Percentiles rank a stretch among this genome's conserved stretches.
phyloP scores from a whole-genome alignment of 2,113 vertebrate species.

The Atractosteus spatula region DNA sequence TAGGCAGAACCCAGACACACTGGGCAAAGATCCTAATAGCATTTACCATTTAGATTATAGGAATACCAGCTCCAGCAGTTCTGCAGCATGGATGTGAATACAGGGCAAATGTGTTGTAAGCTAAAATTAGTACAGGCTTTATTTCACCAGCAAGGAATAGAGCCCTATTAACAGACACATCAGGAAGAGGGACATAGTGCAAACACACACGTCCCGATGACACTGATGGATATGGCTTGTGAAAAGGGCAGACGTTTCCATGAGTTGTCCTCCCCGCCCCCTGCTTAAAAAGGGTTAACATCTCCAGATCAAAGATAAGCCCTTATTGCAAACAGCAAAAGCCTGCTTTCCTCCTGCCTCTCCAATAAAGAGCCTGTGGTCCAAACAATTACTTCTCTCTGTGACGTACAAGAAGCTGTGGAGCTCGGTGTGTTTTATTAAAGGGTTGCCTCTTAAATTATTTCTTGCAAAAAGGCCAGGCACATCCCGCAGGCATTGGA shows the following conservation, averaged over 20 bases:
- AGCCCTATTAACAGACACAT: constrained; percentile 3
- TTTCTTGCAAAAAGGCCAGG: constrained; percentile 18
- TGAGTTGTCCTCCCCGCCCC: neutral
- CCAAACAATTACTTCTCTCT: constrained; percentile 17
- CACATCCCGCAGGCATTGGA: constrained; percentile 12
- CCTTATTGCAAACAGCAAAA: constrained; percentile 5
- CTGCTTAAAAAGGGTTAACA: constrained; percentile 11
- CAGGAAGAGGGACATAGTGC: neutral
- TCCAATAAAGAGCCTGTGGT: constrained; percentile 14
- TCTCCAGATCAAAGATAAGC: constrained; percentile 20
- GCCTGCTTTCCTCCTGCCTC: constrained; percentile 4
- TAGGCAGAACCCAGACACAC: too few relatives aligned
- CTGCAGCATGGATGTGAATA: neutral
- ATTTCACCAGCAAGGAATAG: neutral
- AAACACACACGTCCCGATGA: constrained; percentile 6
- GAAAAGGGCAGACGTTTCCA: constrained; percentile 5
- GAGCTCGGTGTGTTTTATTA: constrained; percentile 11
- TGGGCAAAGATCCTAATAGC: too few relatives aligned
- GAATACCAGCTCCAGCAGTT: too few relatives aligned
- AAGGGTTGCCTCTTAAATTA: constrained; percentile 23
- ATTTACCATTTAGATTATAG: too few relatives aligned
- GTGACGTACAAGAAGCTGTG: constrained; percentile 17
- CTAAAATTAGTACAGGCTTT: neutral
- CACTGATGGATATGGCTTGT: neutral
- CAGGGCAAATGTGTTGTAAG: neutral